Base-by-base conservation (phyloP, 2,888 invertebrate species). In the Vesta saturnalis region DNA sequence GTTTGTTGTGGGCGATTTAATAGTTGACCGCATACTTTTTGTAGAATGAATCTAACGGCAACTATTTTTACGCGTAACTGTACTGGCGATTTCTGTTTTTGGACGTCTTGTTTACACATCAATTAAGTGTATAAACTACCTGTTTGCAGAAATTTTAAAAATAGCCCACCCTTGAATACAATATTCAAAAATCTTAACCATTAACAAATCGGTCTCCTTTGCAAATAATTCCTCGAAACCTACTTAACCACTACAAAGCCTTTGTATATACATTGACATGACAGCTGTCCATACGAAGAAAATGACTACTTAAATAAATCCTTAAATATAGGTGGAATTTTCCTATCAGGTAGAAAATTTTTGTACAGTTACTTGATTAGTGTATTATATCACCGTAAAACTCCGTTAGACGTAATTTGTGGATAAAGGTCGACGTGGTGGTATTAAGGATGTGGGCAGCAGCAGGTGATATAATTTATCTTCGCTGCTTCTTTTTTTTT, bases 381-480 rank as follows among this genome's bases (percentile, higher is more conserved):
- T 30, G 30, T 57, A 62, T 67, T 67, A 62, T 62, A 67, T 66
- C 61, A 62, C 57, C 62, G 30, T 15, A 43, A 61, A 61, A 14
- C n/a, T n/a, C 67, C 63, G 69, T 69, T 69, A 69, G 64, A 64
- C 15, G 55, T 60, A 60, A 60, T 60, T 69, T 59, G 60, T 68
- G 54, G 62, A 61, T 68, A 68, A 59, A 68, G 68, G 67, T 59
- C 62, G 67, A 30, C 30, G 62, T 67, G 57, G 54, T 47, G 67
- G 55, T 52, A 14, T 23, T 39, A 66, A 54, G 62, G 69, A 67
- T 72, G 72, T 71, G 70, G 72, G 74, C 73, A 74, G 74, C 69
- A 70, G 74, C 73, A 74, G 74, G 74, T 74, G 74, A 73, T 74
- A 73, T 71, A 57, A 72, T 73, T 73, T 72, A 70, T 72, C 72